phyloP scores from a whole-genome alignment of 2,888 invertebrate species.

The Catocala sponsa region DNA sequence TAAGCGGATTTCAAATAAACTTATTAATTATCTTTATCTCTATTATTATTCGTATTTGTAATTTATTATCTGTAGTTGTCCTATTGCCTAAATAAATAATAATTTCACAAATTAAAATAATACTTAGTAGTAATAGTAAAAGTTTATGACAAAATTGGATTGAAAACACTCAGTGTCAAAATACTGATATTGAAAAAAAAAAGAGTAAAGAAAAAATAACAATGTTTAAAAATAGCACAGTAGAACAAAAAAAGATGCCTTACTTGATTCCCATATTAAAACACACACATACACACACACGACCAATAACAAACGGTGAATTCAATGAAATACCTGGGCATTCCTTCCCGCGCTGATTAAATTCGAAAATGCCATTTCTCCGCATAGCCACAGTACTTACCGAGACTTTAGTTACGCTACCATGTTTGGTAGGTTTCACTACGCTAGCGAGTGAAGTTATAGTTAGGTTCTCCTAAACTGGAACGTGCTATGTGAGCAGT shows the following conservation, averaged over 20 bases:
- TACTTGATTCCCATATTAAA: constrained; percentile 63
- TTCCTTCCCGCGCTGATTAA: constrained; percentile 59
- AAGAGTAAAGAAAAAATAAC: not conserved
- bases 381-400: constrained; percentile 50
- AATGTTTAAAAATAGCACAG: not conserved
- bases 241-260: constrained; percentile 26
- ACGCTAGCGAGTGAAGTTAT: constrained; percentile 35
- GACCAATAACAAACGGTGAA: constrained; percentile 55
- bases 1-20: too few species aligned
- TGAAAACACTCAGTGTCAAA: too few species aligned
- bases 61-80: too few species aligned
- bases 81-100: too few species aligned
- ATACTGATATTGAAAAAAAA: not conserved
- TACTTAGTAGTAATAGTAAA: too few species aligned
- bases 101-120: too few species aligned
- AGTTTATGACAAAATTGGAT: too few species aligned
- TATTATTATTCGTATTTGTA: too few species aligned
- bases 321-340: constrained; percentile 58
- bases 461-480: constrained; percentile 54
- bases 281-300: constrained; percentile 37
- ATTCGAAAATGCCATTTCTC: constrained; percentile 63
- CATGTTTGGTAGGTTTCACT: constrained; percentile 45
- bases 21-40: too few species aligned
- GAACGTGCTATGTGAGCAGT: constrained; percentile 62
- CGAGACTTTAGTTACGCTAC: constrained; percentile 50